phyloP scores from a whole-genome alignment of 2,113 vertebrate genomes.

The Shinisaurus crocodilurus region DNA sequence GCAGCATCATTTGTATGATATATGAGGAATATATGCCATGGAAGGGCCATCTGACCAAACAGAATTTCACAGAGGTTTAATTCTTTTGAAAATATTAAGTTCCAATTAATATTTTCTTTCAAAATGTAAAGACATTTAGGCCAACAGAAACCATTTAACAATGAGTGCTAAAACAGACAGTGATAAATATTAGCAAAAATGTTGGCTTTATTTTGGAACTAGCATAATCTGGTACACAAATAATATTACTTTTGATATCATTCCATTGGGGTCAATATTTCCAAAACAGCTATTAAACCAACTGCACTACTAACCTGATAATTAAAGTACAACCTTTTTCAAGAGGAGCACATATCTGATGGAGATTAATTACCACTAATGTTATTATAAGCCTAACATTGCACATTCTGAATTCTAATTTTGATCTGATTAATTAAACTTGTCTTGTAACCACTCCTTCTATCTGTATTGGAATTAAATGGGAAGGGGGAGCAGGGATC shows the following conservation, averaged over 20 bases:
- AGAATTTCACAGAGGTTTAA: conserved; percentile 10
- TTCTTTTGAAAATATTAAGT: not conserved
- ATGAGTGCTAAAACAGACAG: not conserved
- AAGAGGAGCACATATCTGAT: not conserved
- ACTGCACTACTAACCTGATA: conserved; percentile 9
- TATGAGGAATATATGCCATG: not conserved
- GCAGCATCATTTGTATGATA: not conserved
- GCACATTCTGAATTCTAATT: conserved; percentile 37
- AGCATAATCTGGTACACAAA: not conserved
- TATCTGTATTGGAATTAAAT: conserved; percentile 4
- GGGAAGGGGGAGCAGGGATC: not conserved
- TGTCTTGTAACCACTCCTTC: conserved; percentile 12
- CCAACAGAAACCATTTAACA: not conserved
- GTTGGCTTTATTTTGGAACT: not conserved
- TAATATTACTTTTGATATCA: not conserved
- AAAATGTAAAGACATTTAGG: not conserved
- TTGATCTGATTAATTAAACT: conserved; percentile 46
- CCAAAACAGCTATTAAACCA: conserved; percentile 14
- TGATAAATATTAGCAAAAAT: not conserved
- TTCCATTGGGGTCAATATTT: not conserved
- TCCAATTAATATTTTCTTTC: not conserved
- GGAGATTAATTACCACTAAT: conserved; percentile 40
- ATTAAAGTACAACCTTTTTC: conserved; percentile 20
- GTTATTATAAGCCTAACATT: conserved; percentile 37
- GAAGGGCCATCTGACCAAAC: accelerated